phyloP scores from a whole-genome alignment of 1,140 invertebrate genomes.

The Brachionus asplanchnoidis region DNA sequence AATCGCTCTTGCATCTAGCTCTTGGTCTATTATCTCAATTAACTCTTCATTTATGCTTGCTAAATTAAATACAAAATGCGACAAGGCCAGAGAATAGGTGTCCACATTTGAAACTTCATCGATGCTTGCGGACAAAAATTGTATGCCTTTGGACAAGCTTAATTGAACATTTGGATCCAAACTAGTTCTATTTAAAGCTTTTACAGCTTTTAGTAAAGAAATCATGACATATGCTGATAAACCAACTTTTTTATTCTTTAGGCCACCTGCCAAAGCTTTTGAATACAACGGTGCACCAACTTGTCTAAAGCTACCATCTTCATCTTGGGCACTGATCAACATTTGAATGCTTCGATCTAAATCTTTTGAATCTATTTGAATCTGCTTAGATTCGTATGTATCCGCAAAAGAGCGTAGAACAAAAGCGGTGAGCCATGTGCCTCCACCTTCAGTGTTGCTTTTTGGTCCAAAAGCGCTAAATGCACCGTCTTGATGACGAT shows the following conservation, averaged over 20 bases:
- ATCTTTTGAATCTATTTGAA: constrained; percentile 61
- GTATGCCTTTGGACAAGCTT: neutral
- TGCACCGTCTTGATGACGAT: constrained; percentile 79
- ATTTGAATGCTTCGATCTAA: constrained; percentile 69
- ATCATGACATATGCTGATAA: constrained; percentile 53
- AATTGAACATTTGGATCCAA: neutral
- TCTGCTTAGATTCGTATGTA: constrained; percentile 70
- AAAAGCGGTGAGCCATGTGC: constrained; percentile 94
- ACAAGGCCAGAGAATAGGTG: constrained; percentile 71
- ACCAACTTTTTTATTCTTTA: constrained; percentile 44
- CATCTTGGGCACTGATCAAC: constrained; percentile 74
- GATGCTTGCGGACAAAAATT: neutral
- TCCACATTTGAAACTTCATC: constrained; percentile 58
- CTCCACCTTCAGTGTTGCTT: constrained; percentile 62
- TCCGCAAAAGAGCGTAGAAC: constrained; percentile 79
- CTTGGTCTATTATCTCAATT: neutral
- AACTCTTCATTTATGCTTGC: constrained; percentile 62
- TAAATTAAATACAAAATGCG: constrained; percentile 69
- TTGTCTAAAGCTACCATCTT: constrained; percentile 74
- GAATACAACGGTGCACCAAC: constrained; percentile 49
- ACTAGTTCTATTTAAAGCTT: neutral
- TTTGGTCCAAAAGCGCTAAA: constrained; percentile 85
- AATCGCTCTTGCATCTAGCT: neutral
- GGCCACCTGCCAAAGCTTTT: constrained; percentile 52
- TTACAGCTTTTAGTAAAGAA: constrained; percentile 49